phyloP scores from a whole-genome alignment of 2,888 invertebrate genomes.

The Phanerotoma sp. region DNA sequence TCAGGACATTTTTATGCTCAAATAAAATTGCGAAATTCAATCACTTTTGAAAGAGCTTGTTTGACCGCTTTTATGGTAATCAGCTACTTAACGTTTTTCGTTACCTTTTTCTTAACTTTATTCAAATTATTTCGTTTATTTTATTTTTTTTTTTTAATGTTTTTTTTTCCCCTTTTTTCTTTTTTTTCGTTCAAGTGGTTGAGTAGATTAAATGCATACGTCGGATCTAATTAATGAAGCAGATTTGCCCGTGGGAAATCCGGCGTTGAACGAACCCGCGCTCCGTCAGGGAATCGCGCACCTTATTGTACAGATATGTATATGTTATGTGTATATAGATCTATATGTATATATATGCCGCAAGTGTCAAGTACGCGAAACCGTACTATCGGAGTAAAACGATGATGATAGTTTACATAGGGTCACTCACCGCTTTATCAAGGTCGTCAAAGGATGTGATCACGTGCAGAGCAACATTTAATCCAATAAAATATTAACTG shows the following conservation, averaged over 20 bases:
- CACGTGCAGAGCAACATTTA: background rate
- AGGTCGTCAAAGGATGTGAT: constrained; percentile 1
- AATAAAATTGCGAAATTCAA: no score
- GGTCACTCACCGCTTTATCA: constrained; percentile 16
- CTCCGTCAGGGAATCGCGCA: constrained; percentile 15
- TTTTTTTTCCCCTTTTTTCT: no score
- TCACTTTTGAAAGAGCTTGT: no score
- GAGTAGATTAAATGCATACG: constrained; percentile 29
- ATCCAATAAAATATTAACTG: no score
- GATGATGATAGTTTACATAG: background rate
- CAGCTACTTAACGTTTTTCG: no score
- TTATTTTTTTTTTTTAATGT: background rate
- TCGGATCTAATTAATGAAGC: constrained; percentile 36
- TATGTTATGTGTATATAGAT: constrained; percentile 1
- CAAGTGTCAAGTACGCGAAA: background rate
- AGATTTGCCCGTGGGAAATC: constrained; percentile 50
- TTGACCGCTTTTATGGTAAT: no score
- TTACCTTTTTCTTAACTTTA: no score
- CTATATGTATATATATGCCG: background rate
- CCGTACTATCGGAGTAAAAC: background rate
- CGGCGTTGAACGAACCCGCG: constrained; percentile 29
- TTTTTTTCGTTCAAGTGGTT: constrained; percentile 9
- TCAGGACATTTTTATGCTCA: no score
- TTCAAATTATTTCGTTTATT: no score
- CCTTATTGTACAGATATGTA: background rate